Evolutionary conservation across 53 echinoderm and acorn worm species (phyloP).

Genomic region (Crossaster papposus): DNA sequence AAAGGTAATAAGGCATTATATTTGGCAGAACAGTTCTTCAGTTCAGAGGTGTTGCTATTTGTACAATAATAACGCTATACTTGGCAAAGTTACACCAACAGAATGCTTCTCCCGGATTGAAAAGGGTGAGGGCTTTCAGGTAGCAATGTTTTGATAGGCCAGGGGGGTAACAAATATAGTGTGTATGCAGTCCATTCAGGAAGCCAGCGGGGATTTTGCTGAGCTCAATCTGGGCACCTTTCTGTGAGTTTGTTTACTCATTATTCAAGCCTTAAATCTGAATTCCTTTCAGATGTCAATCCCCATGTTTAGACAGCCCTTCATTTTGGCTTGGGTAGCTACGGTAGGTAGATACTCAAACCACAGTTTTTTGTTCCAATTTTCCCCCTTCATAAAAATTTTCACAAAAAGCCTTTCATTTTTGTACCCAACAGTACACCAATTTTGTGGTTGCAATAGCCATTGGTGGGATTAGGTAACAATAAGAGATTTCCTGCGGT

Average conservation of each 20-base stretch:
- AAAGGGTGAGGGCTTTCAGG: not conserved
- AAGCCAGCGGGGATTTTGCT: slow-evolving; percentile 43
- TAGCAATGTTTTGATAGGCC: slow-evolving; percentile 60
- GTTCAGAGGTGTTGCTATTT: slow-evolving; percentile 45
- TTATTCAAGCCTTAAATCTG: slow-evolving; percentile 12
- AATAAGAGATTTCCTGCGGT: not conserved
- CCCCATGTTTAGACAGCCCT: slow-evolving; percentile 43
- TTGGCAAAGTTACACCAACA: slow-evolving; percentile 27
- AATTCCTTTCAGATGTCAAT: slow-evolving; percentile 50
- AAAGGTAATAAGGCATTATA: slow-evolving; percentile 13
- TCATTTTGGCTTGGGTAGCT: slow-evolving; percentile 24
- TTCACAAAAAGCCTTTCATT: not conserved
- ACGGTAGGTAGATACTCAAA: not conserved
- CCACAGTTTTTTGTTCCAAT: slow-evolving; percentile 3
- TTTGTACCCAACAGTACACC: slow-evolving; percentile 22
- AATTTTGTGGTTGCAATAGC: not conserved
- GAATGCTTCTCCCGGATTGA: slow-evolving; percentile 1
- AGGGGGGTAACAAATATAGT: slow-evolving; percentile 47
- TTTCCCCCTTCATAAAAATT: slow-evolving; percentile 28
- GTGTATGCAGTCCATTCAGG: slow-evolving; percentile 27
- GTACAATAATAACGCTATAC: slow-evolving; percentile 15
- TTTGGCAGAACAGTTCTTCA: slow-evolving; percentile 15
- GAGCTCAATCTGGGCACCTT: not conserved
- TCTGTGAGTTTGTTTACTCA: slow-evolving; percentile 36
- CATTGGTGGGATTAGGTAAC: slow-evolving; percentile 44